These are phyloP conservation scores for Calliopum simillimum DNA, from an alignment of 2,888 invertebrate genomes.

Conservation along the genomic window DNA sequence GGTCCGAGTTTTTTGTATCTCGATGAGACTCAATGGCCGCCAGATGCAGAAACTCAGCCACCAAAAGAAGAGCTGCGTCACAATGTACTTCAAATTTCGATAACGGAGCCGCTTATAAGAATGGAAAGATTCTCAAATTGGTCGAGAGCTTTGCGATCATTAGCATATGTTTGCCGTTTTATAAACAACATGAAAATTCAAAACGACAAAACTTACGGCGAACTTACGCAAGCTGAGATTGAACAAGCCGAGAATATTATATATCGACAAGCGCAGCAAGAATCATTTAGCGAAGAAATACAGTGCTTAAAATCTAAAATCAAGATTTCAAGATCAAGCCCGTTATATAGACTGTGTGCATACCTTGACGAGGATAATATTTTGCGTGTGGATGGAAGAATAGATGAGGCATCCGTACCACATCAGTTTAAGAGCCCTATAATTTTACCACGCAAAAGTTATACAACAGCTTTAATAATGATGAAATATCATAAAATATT, in stretches of 20 bases:
- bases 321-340: background rate
- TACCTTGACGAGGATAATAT: background rate
- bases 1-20: slow-evolving; percentile 28
- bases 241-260: background rate
- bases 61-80: slow-evolving; percentile 17
- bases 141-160: slow-evolving; percentile 16
- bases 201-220: background rate
- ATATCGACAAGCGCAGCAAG: background rate
- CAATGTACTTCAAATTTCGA: background rate
- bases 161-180: slow-evolving; percentile 37
- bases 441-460: too few species aligned
- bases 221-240: background rate
- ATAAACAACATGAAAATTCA: slow-evolving; percentile 19
- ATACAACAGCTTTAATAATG: background rate
- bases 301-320: background rate
- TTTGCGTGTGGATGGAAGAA: background rate
- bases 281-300: too few species aligned
- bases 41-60: background rate
- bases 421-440: background rate
- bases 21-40: slow-evolving; percentile 19
- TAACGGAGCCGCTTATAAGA: background rate
- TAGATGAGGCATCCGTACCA: background rate
- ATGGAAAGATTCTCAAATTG: slow-evolving; percentile 35
- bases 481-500: slow-evolving; percentile 4
- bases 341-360: background rate